Conservation (phyloP, 2,888 invertebrate genomes). For the Drosophila hamatofila region DNA sequence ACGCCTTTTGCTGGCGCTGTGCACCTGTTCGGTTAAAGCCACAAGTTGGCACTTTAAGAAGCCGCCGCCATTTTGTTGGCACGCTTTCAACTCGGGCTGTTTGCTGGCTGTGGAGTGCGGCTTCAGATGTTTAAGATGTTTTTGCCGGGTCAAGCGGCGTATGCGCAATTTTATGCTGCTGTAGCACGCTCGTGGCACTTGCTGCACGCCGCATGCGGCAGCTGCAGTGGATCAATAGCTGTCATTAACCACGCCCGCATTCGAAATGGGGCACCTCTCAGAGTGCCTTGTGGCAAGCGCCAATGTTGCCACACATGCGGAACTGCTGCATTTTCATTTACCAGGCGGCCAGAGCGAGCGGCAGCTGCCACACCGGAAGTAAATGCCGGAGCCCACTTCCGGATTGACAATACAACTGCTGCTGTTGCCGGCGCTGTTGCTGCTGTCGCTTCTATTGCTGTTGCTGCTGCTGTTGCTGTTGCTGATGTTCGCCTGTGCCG, state of each 20-base stretch:
- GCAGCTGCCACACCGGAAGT: constrained; percentile 79
- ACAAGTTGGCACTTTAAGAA: constrained; percentile 84
- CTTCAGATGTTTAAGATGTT: constrained; percentile 51
- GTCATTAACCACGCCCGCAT: constrained; percentile 66
- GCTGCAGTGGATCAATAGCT: constrained; percentile 79
- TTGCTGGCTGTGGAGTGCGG: constrained; percentile 1
- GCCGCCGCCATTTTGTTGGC: constrained; percentile 76
- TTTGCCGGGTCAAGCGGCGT: constrained; percentile 19
- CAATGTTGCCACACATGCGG: constrained; percentile 75
- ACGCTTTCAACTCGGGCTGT: constrained; percentile 30
- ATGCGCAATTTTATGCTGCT: constrained; percentile 21
- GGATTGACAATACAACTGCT: constrained; percentile 33
- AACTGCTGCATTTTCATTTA: constrained; percentile 82
- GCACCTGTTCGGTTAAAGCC: constrained; percentile 82
- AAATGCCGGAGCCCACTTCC: constrained; percentile 68
- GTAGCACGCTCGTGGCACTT: constrained; percentile 19
- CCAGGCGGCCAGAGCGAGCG: constrained; percentile 72
- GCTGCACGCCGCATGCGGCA: constrained; percentile 64
- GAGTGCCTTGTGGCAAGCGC: constrained; percentile 9
- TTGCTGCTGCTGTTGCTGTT: constrained; percentile 27
- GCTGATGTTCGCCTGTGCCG: constrained; percentile 38
- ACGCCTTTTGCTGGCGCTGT: constrained; percentile 53
- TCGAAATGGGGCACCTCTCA: not conserved
- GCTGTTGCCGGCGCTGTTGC: constrained; percentile 1
- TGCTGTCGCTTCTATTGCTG: too few species aligned